Evolutionary conservation across 2,888 invertebrate genomes (phyloP).

Genomic region (Ormyrus thymus): DNA sequence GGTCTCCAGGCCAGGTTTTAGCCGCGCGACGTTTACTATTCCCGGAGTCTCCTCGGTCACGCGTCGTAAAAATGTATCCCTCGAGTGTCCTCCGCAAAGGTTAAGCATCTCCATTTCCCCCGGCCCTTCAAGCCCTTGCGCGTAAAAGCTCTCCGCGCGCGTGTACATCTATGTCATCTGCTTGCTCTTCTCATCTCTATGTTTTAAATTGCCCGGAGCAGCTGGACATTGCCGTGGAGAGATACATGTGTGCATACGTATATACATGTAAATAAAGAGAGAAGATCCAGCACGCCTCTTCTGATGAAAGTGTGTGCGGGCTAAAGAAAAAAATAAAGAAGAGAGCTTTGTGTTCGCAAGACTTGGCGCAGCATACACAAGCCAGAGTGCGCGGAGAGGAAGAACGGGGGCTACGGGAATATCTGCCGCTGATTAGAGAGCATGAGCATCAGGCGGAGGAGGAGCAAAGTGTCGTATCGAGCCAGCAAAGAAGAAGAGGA

Average conservation of each 20-base stretch:
- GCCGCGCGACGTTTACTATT: constrained; percentile 21
- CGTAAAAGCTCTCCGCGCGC: neutral
- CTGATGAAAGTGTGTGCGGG: too few species aligned
- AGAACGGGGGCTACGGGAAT: too few species aligned
- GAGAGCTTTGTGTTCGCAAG: too few species aligned
- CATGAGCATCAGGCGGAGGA: neutral
- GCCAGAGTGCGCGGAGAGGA: too few species aligned
- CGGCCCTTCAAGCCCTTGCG: neutral
- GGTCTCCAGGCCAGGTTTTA: too few species aligned
- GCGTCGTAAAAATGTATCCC: constrained; percentile 32
- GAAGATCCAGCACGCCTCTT: too few species aligned
- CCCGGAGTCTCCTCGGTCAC: constrained; percentile 16
- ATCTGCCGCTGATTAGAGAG: too few species aligned
- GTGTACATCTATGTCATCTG: neutral
- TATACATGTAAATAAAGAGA: too few species aligned
- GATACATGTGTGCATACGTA: too few species aligned
- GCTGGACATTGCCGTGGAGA: neutral
- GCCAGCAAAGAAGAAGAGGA: constrained; percentile 5
- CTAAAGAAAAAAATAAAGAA: too few species aligned
- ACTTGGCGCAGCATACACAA: too few species aligned
- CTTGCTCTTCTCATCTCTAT: neutral
- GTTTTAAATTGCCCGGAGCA: constrained; percentile 2
- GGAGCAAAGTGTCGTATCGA: neutral
- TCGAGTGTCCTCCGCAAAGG: constrained; percentile 32
- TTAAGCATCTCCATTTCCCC: constrained; percentile 16